Base-by-base conservation (phyloP, 1,140 invertebrate genomes). In the Bombus confusus region DNA sequence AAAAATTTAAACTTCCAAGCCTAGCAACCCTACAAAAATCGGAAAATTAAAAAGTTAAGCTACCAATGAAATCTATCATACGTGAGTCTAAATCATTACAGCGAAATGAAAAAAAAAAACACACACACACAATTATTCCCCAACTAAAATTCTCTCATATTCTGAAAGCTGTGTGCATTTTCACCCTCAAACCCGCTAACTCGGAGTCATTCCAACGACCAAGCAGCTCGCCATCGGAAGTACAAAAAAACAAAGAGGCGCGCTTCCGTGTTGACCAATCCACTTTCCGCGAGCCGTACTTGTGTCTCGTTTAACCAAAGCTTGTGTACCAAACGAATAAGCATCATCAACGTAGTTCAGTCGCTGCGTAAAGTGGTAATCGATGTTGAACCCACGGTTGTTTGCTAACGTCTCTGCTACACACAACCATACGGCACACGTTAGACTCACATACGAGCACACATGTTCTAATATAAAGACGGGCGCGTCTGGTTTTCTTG, bases 341-440 rank as follows among this genome's bases (percentile, higher is more conserved):
- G 71, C 72, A 74, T 83, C 80, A 75, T 75, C 72, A 59, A 83
- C 31, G 59, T 64, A 64, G 72, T 66, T 47, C 79, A 41, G 68
- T 72, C 80, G 31, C 59, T 47, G 73, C 72, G 81, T 76, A 83
- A 83, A 76, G 81, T 77, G 81, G 81, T 66, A 77, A 83, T 83
- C 81, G 81, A 83, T 83, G 81, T 77, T 41, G 72, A 66, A 76
- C 37, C 59, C 62, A 34, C 72, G 73, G 59, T 39, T 52, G 52
- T 80, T 80, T 80, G 71, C 73, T 57, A 68, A 83, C 72, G 68
- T 22, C 57, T 28, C 57, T 3, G 39, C 8, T 6, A 25, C 22
- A 1, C 2, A 8, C 59, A 31, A 6, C 6, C 64, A 31, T n/a
- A 4, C 31, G 13, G 34, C 64, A 34, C 15, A 8, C 62, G 2